Base-by-base conservation (phyloP, 1,140 invertebrate genomes). In the Mya arenaria region DNA sequence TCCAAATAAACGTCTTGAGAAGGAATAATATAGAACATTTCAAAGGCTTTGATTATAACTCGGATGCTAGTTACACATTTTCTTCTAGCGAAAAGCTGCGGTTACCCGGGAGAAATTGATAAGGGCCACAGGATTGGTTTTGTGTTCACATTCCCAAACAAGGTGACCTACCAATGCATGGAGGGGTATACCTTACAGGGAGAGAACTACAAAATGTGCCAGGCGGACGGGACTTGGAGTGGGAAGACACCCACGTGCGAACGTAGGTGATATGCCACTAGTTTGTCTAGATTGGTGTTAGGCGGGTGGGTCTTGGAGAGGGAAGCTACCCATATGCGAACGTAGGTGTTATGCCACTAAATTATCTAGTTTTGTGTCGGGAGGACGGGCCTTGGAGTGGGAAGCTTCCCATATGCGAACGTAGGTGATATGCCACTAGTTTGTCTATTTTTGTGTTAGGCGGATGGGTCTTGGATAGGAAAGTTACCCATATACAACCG, bases 101-200 rank as follows among this genome's bases (percentile, higher is more conserved):
- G 96, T 0, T 94, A 96, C 75, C 98, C 98, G 0, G 95, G 95
- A 0, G 96, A 97, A 89, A 97, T 98, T 17, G 93, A 96, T 0
- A 97, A 99, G 88, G 98, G 98, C 30, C 96, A 96, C 95, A 96
- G 98, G 86, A 41, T 8, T 5, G 97, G 97, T n/a, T 96, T 97
- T 87, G 97, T 97, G 87, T 97, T 98, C 92, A 97, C 96, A 0
- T 99, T 96, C 91, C 96, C 97, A 4, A 98, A 98, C 90, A 95
- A 95, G 6, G 97, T 99, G 1, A 96, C 96, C 19, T 99, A 99
- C 89, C 96, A 97, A 75, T 99, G 98, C 90, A 95, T 96, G 19
- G 96, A 97, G 63, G 97, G 97, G 0, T 99, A 97, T 92, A 97
- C 99, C 91, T 92, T 99, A 65, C 95, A 97, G 10, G 98, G 98